These are phyloP conservation scores for Erebia palarica DNA, from an alignment of 2,888 invertebrate species.

Conservation along the genomic window DNA sequence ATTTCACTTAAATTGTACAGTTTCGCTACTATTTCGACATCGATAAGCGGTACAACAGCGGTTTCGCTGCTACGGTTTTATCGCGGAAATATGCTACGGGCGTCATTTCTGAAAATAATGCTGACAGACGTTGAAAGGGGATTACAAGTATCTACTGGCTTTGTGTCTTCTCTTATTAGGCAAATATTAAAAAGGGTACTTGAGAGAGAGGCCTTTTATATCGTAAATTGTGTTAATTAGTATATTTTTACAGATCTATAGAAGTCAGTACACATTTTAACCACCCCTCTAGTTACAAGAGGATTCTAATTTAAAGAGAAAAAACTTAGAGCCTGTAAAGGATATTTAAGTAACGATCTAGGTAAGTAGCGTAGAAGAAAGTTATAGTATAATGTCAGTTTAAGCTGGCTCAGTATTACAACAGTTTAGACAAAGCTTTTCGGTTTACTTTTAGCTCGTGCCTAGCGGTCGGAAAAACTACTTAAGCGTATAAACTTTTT, in stretches of 20 bases:
- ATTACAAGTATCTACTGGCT: slow-evolving; percentile 9
- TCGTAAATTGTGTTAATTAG: background rate
- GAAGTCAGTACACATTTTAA: no score
- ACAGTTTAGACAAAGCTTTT: slow-evolving; percentile 19
- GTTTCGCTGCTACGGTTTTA: no score
- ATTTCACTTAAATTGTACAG: no score
- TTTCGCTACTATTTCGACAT: no score
- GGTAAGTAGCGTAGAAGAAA: background rate
- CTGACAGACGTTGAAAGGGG: slow-evolving; percentile 34
- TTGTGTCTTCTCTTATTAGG: slow-evolving; percentile 24
- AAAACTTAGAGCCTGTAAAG: no score
- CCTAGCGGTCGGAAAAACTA: slow-evolving; percentile 25
- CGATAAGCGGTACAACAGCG: no score
- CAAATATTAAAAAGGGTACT: slow-evolving; percentile 15
- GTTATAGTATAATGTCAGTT: background rate
- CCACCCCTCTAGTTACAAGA: no score
- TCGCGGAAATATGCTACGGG: slow-evolving; percentile 23
- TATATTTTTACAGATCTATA: background rate
- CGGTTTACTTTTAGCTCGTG: slow-evolving; percentile 18
- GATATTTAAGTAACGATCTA: no score
- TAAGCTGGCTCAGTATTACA: background rate
- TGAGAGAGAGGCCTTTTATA: slow-evolving; percentile 1
- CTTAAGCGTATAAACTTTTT: slow-evolving; percentile 32
- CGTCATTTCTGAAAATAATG: slow-evolving; percentile 36
- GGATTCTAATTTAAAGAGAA: no score